Percentiles rank a stretch among this genome's conserved stretches.
These are phyloP conservation scores for Hyperoplus lanceolatus DNA, from an alignment of 2,797 vertebrate species.

Conservation along the genomic window DNA sequence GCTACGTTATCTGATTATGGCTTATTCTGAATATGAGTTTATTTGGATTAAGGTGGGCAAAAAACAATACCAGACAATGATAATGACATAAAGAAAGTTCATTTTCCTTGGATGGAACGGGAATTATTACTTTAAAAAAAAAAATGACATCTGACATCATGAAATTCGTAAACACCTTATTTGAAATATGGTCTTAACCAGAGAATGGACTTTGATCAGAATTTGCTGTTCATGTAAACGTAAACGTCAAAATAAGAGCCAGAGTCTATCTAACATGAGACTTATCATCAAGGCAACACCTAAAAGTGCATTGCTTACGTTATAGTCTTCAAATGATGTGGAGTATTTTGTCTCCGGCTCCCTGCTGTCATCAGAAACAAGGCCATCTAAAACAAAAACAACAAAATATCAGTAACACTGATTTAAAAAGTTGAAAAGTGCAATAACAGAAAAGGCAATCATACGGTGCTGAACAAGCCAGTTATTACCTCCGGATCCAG, in stretches of 20 bases:
- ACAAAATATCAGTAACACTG: background rate
- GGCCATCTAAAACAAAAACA: constrained; percentile 65
- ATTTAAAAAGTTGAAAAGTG: background rate
- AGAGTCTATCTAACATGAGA: constrained; percentile 3
- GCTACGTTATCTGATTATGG: too few relatives aligned
- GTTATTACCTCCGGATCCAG: constrained; percentile 78
- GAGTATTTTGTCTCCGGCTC: constrained; percentile 68
- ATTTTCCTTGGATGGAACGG: too few relatives aligned
- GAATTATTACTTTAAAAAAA: too few relatives aligned
- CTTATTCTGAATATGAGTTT: too few relatives aligned
- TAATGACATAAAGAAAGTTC: too few relatives aligned
- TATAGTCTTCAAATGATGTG: constrained; percentile 76
- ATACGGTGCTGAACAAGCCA: background rate
- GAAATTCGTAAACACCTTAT: too few relatives aligned
- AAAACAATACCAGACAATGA: too few relatives aligned
- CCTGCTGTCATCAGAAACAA: constrained; percentile 69
- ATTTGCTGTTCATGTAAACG: too few relatives aligned
- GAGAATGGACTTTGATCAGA: too few relatives aligned
- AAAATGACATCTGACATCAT: too few relatives aligned
- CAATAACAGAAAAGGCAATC: background rate
- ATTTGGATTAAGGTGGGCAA: too few relatives aligned
- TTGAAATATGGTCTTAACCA: too few relatives aligned
- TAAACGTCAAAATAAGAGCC: background rate
- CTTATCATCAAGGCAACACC: background rate
- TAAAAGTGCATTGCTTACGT: constrained; percentile 62